These are phyloP conservation scores for Epizoanthus scotinus DNA, from an alignment of 92 coral and sea anemone species.

Conservation along the genomic window DNA sequence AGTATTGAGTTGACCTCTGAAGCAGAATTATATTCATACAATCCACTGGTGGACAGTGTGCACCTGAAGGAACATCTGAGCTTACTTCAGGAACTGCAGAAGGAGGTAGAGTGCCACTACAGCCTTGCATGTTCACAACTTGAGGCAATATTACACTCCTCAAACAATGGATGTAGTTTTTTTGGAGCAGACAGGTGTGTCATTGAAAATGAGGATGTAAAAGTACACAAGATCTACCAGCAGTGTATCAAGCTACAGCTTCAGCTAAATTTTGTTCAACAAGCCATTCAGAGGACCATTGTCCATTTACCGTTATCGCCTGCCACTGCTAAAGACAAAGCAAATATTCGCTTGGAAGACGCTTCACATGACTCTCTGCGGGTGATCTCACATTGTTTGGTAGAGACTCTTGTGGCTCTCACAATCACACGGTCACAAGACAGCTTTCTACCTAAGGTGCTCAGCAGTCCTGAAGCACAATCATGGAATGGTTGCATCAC, in stretches of 20 bases:
- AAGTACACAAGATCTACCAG: slow-evolving; percentile 75
- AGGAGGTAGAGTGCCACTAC: slow-evolving; percentile 94
- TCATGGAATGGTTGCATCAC: slow-evolving; percentile 58
- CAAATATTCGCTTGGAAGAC: slow-evolving; percentile 36
- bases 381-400: slow-evolving; percentile 85
- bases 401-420: slow-evolving; percentile 82
- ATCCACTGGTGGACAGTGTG: slow-evolving; percentile 30
- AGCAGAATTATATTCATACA: slow-evolving; percentile 49
- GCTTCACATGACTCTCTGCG: slow-evolving; percentile 83
- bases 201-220: slow-evolving; percentile 44
- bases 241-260: slow-evolving; percentile 85
- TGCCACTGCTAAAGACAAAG: slow-evolving; percentile 24
- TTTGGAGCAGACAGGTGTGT: slow-evolving; percentile 35
- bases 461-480: slow-evolving; percentile 52
- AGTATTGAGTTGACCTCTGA: slow-evolving; percentile 2
- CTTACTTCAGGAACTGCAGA: slow-evolving; percentile 65
- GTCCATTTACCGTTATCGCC: neutral
- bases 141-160: slow-evolving; percentile 60
- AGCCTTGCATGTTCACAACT: slow-evolving; percentile 86
- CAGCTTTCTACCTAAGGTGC: slow-evolving; percentile 62
- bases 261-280: slow-evolving; percentile 86
- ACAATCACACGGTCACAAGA: slow-evolving; percentile 67
- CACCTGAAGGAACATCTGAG: slow-evolving; percentile 54
- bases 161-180: slow-evolving; percentile 36
- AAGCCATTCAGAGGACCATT: slow-evolving; percentile 63